Evolutionary conservation across 2,888 invertebrate genomes (phyloP).

Genomic region (Dryobotodes eremita): DNA sequence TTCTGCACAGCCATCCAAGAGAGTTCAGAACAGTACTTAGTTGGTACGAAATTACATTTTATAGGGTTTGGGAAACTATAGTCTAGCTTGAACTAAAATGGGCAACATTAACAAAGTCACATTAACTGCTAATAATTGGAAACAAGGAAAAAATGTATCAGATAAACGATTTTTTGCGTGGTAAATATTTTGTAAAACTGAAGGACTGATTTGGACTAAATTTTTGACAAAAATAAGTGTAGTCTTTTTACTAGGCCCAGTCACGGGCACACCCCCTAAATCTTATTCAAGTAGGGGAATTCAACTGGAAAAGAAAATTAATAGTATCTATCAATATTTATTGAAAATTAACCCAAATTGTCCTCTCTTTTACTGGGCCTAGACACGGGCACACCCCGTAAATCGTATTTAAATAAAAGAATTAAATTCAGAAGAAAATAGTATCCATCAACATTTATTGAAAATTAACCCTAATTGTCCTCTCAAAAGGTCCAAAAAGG

Average conservation of each 20-base stretch:
- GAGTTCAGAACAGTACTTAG: conserved; percentile 67
- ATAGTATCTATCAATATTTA: not conserved
- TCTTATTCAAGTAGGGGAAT: not conserved
- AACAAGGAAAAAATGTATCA: conserved; percentile 42
- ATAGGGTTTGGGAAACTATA: conserved; percentile 65
- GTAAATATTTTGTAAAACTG: conserved; percentile 5
- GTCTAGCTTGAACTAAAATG: conserved; percentile 55
- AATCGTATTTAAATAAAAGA: conserved; percentile 8
- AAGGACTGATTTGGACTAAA: not conserved
- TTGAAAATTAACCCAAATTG: conserved; percentile 8
- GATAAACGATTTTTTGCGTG: not conserved
- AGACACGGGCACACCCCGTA: no score
- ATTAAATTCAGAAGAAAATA: not conserved
- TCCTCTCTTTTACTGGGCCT: no score
- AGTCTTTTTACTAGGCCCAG: not conserved
- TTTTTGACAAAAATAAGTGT: not conserved
- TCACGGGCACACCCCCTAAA: not conserved
- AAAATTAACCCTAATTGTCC: conserved; percentile 19
- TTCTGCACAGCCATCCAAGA: conserved; percentile 60
- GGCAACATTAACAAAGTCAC: conserved; percentile 59
- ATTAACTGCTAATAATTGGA: conserved; percentile 42
- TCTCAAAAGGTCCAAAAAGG: not conserved
- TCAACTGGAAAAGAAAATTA: not conserved
- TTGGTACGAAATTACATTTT: conserved; percentile 69
- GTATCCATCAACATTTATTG: not conserved